Conservation (phyloP, 2,888 invertebrate species). For the Phortica magna region DNA sequence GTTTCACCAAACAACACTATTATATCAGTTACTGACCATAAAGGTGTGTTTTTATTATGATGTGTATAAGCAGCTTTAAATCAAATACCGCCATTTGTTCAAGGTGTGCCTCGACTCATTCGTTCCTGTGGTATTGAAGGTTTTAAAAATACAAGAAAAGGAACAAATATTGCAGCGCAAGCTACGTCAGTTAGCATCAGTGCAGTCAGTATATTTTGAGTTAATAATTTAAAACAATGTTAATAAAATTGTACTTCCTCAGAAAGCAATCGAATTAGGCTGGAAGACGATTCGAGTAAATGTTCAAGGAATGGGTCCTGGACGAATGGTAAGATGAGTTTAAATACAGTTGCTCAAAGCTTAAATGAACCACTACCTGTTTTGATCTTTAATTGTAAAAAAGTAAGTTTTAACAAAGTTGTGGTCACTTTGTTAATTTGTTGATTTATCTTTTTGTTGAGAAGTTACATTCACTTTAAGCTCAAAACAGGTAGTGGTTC, state of each 20-base stretch:
- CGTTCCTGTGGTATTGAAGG: conserved; percentile 93
- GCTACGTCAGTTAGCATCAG: conserved; percentile 92
- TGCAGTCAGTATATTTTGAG: conserved; percentile 79
- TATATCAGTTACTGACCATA: conserved; percentile 84
- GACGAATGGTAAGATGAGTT: conserved; percentile 87
- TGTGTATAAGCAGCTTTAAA: background rate
- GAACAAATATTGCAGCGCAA: conserved; percentile 97
- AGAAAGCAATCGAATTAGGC: conserved; percentile 87
- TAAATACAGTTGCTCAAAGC: conserved; percentile 4
- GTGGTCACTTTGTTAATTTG: no score
- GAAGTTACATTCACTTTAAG: no score
- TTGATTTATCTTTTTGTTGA: no score
- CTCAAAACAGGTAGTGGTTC: no score
- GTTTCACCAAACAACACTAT: conserved; percentile 94
- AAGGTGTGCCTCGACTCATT: conserved; percentile 81
- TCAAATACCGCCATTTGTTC: background rate
- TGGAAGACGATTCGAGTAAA: conserved; percentile 86
- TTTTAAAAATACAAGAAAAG: conserved; percentile 96
- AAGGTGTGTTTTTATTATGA: conserved; percentile 79
- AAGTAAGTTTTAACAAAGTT: no score
- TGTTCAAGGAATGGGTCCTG: conserved; percentile 92
- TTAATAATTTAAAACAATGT: background rate
- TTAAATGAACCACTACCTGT: no score
- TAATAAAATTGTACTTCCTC: conserved; percentile 55
- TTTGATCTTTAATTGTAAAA: no score